Base-by-base conservation (phyloP, 2,113 vertebrate genomes). In the Platysternon megacephalum region DNA sequence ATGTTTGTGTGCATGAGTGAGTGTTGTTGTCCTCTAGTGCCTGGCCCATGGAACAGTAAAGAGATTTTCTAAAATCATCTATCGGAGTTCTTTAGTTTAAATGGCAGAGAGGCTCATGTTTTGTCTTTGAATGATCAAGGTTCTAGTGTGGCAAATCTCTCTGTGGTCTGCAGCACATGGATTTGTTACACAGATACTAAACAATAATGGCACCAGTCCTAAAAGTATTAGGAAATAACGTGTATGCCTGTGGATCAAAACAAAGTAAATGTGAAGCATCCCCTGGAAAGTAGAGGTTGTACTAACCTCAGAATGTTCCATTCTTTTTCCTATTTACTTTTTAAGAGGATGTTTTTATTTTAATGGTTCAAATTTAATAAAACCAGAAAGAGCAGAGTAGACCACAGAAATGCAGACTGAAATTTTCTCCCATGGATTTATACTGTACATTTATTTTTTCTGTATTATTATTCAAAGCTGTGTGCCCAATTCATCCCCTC, bases 311-410 rank as follows among this genome's bases (percentile, higher is more conserved):
- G 5, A 95, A 29, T 87, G 12, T 8, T 85, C 88, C 28, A 58
- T 93, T 82, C 65, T 49, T 91, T 93, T 91, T 14, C 21, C 48
- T 7, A 80, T 84, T 90, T 92, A n/a, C 32, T 90, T 88, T 91
- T 90, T 93, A 89, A 91, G 28, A 95, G 87, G 12, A 79, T 13
- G 39, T 92, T 97, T 98, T 95, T 86, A 74, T 94, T 96, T 97
- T 93, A 65, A 94, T 89, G 29, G 42, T 93, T 96, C 58, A 94
- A 84, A 65, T 94, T 95, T 93, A 93, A 97, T 89, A 96, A 95
- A 97, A 68, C 48, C 52, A 86, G 94, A 95, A 85, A 91, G 28
- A 88, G 32, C 13, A 96, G 84, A 95, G 42, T 85, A 6, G 49
- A 74, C 84, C 44, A 76, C 32, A 91, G n/a, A 95, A 94, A 93